Conservation (phyloP, 2,888 invertebrate species). For the Drosophila stalkeri region DNA sequence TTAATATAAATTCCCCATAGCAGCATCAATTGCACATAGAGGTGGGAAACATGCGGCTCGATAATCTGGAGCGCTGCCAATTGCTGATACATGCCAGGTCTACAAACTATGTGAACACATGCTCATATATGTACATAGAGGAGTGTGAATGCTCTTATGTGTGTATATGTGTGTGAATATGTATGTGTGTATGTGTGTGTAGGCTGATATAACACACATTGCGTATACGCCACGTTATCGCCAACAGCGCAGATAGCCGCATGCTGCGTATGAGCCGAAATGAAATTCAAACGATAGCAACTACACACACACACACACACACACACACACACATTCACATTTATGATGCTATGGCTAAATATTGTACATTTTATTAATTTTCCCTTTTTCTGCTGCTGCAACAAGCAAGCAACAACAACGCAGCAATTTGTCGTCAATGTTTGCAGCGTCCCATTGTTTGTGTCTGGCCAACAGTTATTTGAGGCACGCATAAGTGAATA, state of each 20-base stretch:
- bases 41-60: background rate
- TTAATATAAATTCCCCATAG: constrained; percentile 65
- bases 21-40: constrained; percentile 24
- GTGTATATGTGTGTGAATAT: constrained; percentile 9
- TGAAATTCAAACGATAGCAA: constrained; percentile 27
- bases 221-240: constrained; percentile 65
- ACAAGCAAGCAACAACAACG: constrained; percentile 18
- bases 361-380: constrained; percentile 72
- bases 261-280: constrained; percentile 35
- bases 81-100: constrained; percentile 23
- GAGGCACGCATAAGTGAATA: constrained; percentile 12
- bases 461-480: background rate
- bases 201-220: constrained; percentile 39
- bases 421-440: constrained; percentile 67
- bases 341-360: constrained; percentile 54
- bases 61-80: constrained; percentile 24
- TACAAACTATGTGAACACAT: constrained; percentile 20
- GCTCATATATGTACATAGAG: constrained; percentile 1
- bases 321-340: constrained; percentile 8
- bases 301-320: background rate
- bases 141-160: background rate
- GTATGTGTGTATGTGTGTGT: constrained; percentile 4
- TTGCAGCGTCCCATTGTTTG: constrained; percentile 23
- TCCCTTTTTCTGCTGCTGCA: constrained; percentile 21
- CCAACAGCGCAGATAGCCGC: constrained; percentile 38